phyloP scores from a whole-genome alignment of 2,888 invertebrate genomes.

The Cantharis rustica region DNA sequence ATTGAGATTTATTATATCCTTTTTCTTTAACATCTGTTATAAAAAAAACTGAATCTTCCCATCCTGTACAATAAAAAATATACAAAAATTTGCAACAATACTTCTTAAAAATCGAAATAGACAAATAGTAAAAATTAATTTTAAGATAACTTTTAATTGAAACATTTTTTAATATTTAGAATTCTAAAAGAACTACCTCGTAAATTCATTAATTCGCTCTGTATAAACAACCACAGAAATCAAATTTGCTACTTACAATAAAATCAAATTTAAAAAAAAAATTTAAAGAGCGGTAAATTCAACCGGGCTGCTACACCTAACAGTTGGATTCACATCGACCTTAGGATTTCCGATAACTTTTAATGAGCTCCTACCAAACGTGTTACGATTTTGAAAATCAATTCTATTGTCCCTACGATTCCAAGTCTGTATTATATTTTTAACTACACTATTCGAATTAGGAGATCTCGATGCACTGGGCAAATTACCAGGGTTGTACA shows the following conservation, averaged over 20 bases:
- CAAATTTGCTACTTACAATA: neutral
- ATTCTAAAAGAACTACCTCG: neutral
- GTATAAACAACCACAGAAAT: neutral
- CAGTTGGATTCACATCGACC: constrained; percentile 25
- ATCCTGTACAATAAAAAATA: too few relatives aligned
- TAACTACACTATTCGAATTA: constrained; percentile 44
- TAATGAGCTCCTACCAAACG: constrained; percentile 51
- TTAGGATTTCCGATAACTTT: constrained; percentile 48
- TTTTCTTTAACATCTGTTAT: too few relatives aligned
- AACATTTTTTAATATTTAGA: neutral
- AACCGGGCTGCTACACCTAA: constrained; percentile 39
- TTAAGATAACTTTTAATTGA: neutral
- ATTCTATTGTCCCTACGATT: constrained; percentile 48
- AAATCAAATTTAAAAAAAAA: neutral
- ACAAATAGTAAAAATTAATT: too few relatives aligned
- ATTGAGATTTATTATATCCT: too few relatives aligned
- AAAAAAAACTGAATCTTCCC: too few relatives aligned
- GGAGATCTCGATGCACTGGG: neutral
- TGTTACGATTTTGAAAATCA: constrained; percentile 43
- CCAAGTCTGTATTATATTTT: constrained; percentile 52
- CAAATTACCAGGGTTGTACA: neutral
- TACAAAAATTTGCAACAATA: too few relatives aligned
- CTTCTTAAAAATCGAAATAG: too few relatives aligned
- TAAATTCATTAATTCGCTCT: neutral
- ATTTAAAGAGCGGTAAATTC: constrained; percentile 44